Percentiles rank a stretch among this genome's conserved stretches.
Evolutionary conservation across 2,888 invertebrate species (phyloP).

Genomic region (Drosophila meridionalis): DNA sequence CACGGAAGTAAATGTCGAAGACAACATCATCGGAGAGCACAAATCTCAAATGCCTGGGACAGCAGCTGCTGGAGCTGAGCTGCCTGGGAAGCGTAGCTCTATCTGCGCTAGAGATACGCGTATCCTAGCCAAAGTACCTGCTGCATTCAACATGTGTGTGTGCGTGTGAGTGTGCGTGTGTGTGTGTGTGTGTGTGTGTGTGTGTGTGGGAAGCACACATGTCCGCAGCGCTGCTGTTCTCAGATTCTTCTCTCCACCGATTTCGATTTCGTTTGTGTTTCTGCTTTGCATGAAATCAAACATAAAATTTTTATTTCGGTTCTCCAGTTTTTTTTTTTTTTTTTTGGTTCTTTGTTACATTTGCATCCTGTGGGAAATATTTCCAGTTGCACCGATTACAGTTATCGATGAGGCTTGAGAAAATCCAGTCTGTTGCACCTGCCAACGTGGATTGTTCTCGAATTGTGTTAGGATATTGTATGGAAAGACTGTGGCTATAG

Average conservation of each 20-base stretch:
- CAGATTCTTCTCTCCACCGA: conserved; percentile 30
- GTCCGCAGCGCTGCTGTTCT: conserved; percentile 20
- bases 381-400: conserved; percentile 1
- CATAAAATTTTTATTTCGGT: conserved; percentile 25
- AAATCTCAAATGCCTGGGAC: conserved; percentile 39
- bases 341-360: conserved; percentile 53
- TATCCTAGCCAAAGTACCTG: conserved; percentile 53
- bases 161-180: neutral
- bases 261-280: conserved; percentile 27
- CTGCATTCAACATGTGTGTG: conserved; percentile 29
- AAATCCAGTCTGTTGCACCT: conserved; percentile 33
- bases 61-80: conserved; percentile 40
- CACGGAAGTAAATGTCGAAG: conserved; percentile 53
- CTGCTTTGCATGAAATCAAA: conserved; percentile 65
- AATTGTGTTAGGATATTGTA: too few species aligned
- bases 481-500: neutral
- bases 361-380: conserved; percentile 58
- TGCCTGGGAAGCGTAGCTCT: conserved; percentile 37
- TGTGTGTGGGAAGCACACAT: conserved; percentile 62
- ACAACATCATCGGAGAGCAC: conserved; percentile 23
- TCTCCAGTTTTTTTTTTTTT: conserved; percentile 2
- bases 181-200: conserved; percentile 12
- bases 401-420: conserved; percentile 26
- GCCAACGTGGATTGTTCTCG: conserved; percentile 5
- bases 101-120: conserved; percentile 4